phyloP scores from a whole-genome alignment of 2,797 vertebrate species.

The Macropodus opercularis region DNA sequence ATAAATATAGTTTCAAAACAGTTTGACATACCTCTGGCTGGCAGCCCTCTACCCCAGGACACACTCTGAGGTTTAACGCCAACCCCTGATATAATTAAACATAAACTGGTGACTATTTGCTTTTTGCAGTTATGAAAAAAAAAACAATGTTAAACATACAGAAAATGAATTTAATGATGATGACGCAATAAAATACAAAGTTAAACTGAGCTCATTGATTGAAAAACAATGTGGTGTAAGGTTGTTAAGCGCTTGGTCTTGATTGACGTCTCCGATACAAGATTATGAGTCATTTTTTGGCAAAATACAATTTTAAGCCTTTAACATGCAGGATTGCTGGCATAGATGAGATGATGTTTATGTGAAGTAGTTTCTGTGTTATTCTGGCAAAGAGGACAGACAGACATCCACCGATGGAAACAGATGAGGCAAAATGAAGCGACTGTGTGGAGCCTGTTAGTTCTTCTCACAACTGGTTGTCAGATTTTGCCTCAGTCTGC shows the following conservation, averaged over 20 bases:
- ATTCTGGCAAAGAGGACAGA: conserved; percentile 39
- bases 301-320: background rate
- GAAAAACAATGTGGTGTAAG: too few species aligned
- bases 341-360: background rate
- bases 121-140: background rate
- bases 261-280: background rate
- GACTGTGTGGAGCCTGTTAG: conserved; percentile 34
- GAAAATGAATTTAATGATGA: too few species aligned
- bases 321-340: background rate
- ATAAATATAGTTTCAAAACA: background rate
- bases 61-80: conserved; percentile 75
- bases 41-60: conserved; percentile 67
- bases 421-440: conserved; percentile 25
- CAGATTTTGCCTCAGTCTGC: conserved; percentile 66
- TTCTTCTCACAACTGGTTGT: conserved; percentile 55
- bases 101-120: background rate
- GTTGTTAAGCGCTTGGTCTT: too few species aligned
- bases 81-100: conserved; percentile 59
- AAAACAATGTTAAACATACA: too few species aligned
- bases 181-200: too few species aligned
- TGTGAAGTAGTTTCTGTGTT: background rate
- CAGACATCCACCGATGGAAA: conserved; percentile 58
- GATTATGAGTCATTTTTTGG: background rate
- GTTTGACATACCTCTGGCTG: conserved; percentile 62
- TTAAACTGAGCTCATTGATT: too few species aligned